Conservation (phyloP, 2,888 invertebrate genomes). For the Hoplodrina ambigua region DNA sequence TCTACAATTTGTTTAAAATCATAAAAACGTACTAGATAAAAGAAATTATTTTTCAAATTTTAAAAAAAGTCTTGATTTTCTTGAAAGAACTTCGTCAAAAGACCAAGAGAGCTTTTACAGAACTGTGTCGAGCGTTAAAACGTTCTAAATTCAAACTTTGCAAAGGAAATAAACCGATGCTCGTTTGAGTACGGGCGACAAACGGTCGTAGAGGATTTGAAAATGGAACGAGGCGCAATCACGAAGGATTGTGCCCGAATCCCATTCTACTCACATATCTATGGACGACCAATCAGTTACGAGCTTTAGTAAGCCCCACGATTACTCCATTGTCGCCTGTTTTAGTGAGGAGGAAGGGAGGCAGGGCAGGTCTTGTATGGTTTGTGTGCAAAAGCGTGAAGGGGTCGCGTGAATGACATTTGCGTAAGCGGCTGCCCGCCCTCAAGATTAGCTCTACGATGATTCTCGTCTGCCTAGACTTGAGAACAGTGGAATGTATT, state of each 20-base stretch:
- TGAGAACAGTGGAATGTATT: constrained; percentile 59
- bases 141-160: constrained; percentile 31
- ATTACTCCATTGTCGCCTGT: constrained; percentile 57
- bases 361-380: constrained; percentile 63
- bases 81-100: neutral
- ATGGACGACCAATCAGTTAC: constrained; percentile 63
- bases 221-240: constrained; percentile 81
- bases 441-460: constrained; percentile 81
- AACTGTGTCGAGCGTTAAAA: constrained; percentile 9
- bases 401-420: constrained; percentile 85
- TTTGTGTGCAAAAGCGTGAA: constrained; percentile 73
- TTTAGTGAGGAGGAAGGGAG: constrained; percentile 46
- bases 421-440: constrained; percentile 82
- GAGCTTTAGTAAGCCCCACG: constrained; percentile 58
- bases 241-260: constrained; percentile 77
- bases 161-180: constrained; percentile 65
- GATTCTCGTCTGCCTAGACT: constrained; percentile 70
- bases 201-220: constrained; percentile 73
- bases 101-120: neutral
- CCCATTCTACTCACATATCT: constrained; percentile 78
- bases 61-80: neutral
- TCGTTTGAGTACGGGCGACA: constrained; percentile 61
- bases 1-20: neutral
- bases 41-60: neutral
- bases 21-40: no score